phyloP scores from a whole-genome alignment of 53 echinoderm and acorn worm species.

The Holothuria scabra region DNA sequence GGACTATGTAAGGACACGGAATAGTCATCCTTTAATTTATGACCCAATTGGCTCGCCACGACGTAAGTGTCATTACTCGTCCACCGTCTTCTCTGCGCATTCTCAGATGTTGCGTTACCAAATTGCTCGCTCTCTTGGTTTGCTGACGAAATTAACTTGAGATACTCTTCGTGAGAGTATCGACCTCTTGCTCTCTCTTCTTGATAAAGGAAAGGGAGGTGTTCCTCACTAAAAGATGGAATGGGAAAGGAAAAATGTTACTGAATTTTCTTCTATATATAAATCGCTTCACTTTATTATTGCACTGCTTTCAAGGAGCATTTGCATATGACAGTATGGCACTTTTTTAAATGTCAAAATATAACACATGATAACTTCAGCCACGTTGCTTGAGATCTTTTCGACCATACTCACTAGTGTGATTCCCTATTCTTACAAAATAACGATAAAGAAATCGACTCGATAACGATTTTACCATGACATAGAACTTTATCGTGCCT shows the following conservation, averaged over 20 bases:
- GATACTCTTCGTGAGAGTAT: slow-evolving; percentile 89
- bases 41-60: slow-evolving; percentile 83
- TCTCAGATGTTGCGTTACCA: slow-evolving; percentile 54
- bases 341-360: too few species aligned
- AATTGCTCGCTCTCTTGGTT: slow-evolving; percentile 52
- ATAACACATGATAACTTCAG: too few species aligned
- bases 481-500: too few species aligned
- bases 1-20: slow-evolving; percentile 93
- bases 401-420: too few species aligned
- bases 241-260: slow-evolving; percentile 6
- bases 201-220: slow-evolving; percentile 77
- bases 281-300: not conserved
- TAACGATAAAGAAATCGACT: too few species aligned
- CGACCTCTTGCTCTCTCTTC: slow-evolving; percentile 81
- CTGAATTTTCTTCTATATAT: too few species aligned
- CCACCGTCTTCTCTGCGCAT: slow-evolving; percentile 80
- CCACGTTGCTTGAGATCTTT: too few species aligned
- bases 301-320: too few species aligned
- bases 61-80: slow-evolving; percentile 95
- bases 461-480: too few species aligned
- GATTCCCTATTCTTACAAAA: too few species aligned
- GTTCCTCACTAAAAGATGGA: slow-evolving; percentile 68
- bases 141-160: slow-evolving; percentile 70
- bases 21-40: slow-evolving; percentile 89
- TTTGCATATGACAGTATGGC: too few species aligned